These are phyloP conservation scores for Megalops cyprinoides DNA, from an alignment of 2,797 vertebrate species.

Conservation along the genomic window DNA sequence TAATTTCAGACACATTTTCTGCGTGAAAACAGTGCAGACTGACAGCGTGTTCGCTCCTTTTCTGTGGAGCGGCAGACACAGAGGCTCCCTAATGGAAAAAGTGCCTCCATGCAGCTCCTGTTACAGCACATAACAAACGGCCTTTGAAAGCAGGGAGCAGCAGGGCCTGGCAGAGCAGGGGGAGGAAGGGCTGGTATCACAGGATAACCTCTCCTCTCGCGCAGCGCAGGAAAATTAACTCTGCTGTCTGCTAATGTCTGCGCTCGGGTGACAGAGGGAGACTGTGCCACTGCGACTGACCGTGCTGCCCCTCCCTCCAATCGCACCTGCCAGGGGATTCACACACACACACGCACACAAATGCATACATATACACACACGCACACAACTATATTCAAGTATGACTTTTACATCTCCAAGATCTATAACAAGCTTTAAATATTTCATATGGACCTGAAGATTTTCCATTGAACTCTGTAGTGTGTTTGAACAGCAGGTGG, in stretches of 20 bases:
- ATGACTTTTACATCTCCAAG: too few relatives aligned
- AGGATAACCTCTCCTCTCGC: conserved; percentile 44
- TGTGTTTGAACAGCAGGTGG: too few relatives aligned
- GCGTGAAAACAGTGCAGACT: not conserved
- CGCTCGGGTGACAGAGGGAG: not conserved
- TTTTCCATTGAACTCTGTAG: not conserved
- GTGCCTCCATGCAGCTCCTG: conserved; percentile 43
- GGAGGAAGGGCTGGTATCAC: conserved; percentile 45
- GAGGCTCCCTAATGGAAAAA: conserved; percentile 49
- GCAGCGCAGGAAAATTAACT: conserved; percentile 30
- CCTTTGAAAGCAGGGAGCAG: conserved; percentile 54
- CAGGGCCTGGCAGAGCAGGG: conserved; percentile 50
- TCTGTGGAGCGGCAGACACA: not conserved
- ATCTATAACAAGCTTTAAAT: too few relatives aligned
- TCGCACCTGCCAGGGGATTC: too few relatives aligned
- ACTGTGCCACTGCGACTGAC: not conserved
- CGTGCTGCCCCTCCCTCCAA: not conserved
- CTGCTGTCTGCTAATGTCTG: too few relatives aligned
- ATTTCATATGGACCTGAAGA: not conserved
- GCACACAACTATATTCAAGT: too few relatives aligned
- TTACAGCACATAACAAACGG: conserved; percentile 39
- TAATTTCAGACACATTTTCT: not conserved
- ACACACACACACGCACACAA: too few relatives aligned
- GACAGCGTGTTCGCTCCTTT: too few relatives aligned
- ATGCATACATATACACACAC: too few relatives aligned